phyloP scores from a whole-genome alignment of 92 coral and sea anemone species.

The Galaxea fascicularis region DNA sequence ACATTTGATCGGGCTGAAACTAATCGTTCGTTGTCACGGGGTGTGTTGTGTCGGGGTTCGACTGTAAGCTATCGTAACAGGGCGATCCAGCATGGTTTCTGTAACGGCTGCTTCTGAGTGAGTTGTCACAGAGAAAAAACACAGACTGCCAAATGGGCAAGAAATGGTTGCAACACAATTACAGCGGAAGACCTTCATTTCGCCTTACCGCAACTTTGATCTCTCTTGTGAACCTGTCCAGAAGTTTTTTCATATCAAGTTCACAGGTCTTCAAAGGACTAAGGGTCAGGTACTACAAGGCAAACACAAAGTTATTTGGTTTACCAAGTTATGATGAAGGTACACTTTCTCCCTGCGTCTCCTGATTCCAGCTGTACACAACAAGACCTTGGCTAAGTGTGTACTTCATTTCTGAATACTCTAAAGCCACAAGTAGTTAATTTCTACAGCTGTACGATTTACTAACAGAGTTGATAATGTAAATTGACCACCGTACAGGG shows the following conservation, averaged over 20 bases:
- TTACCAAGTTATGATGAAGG: background rate
- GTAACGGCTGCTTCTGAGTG: too few relatives aligned
- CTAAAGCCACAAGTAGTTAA: background rate
- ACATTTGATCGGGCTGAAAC: too few relatives aligned
- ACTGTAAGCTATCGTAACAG: too few relatives aligned
- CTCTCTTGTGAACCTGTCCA: conserved; percentile 84
- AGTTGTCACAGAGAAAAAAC: too few relatives aligned
- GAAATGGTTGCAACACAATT: background rate
- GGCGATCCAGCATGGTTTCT: too few relatives aligned
- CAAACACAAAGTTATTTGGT: background rate
- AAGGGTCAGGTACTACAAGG: conserved; percentile 66
- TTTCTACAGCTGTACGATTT: too few relatives aligned
- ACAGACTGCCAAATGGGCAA: too few relatives aligned
- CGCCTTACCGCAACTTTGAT: conserved; percentile 68
- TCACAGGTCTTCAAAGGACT: conserved; percentile 68
- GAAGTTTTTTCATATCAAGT: conserved; percentile 71
- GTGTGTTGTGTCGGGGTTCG: too few relatives aligned
- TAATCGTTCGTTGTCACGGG: too few relatives aligned
- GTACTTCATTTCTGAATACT: background rate
- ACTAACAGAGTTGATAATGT: too few relatives aligned
- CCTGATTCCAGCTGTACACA: background rate
- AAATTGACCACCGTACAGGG: too few relatives aligned
- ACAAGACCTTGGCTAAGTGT: background rate
- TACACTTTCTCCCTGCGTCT: background rate
- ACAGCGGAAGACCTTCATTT: background rate